Evolutionary conservation across 2,113 vertebrate genomes (phyloP).

Genomic region (Anolis carolinensis): DNA sequence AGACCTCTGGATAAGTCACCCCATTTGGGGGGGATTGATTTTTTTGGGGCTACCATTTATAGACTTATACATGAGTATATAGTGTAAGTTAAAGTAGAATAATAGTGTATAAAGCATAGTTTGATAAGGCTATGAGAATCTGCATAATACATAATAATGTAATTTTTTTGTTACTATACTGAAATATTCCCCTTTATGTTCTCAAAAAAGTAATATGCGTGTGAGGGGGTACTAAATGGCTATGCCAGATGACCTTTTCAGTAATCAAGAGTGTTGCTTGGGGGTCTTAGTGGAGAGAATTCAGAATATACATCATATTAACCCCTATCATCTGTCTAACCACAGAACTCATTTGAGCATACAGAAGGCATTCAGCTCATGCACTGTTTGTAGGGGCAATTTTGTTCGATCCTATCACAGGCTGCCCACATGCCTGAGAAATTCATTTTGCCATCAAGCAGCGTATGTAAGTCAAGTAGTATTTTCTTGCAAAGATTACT

Average conservation of each 20-base stretch:
- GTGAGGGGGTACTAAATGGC: neutral
- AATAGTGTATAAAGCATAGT: too few relatives aligned
- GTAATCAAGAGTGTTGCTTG: conserved; percentile 67
- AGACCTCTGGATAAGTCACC: too few relatives aligned
- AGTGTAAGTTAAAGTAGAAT: too few relatives aligned
- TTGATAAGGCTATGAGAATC: neutral
- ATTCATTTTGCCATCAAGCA: conserved; percentile 75
- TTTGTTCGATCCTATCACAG: conserved; percentile 78
- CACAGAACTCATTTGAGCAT: conserved; percentile 73
- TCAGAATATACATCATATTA: conserved; percentile 80
- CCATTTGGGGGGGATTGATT: too few relatives aligned
- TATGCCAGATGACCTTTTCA: conserved; percentile 69
- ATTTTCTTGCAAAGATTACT: conserved; percentile 75
- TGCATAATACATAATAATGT: neutral
- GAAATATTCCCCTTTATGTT: neutral
- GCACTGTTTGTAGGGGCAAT: conserved; percentile 71
- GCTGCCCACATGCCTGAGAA: conserved; percentile 66
- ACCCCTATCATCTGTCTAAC: conserved; percentile 73
- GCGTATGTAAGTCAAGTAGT: conserved; percentile 72
- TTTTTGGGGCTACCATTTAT: too few relatives aligned
- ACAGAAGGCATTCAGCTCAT: conserved; percentile 67
- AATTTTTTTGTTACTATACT: neutral
- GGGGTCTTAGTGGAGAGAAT: conserved; percentile 66
- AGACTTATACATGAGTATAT: too few relatives aligned
- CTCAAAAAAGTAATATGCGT: neutral